phyloP scores from a whole-genome alignment of 2,888 invertebrate species.

The Ommatoiulus sabulosus region DNA sequence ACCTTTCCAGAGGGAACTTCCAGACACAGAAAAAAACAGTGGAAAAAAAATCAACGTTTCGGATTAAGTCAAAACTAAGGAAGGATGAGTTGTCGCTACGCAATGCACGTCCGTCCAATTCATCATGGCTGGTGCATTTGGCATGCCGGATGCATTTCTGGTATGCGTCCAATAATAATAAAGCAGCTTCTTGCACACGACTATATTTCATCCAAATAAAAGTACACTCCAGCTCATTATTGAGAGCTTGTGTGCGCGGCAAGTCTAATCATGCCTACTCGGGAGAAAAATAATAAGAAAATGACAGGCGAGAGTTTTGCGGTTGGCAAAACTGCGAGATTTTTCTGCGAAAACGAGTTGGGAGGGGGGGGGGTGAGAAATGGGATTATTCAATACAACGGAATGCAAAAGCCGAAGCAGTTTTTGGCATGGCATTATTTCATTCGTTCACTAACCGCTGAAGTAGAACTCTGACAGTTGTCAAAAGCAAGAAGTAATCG shows the following conservation, averaged over 20 bases:
- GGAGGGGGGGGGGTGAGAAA: too few species aligned
- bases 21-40: neutral
- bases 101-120: conserved; percentile 13
- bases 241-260: neutral
- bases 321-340: neutral
- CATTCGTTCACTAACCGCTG: neutral
- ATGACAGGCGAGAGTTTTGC: neutral
- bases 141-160: conserved; percentile 45
- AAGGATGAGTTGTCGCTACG: neutral
- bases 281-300: conserved; percentile 16
- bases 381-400: neutral
- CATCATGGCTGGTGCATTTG: conserved; percentile 3
- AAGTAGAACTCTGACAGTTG: neutral
- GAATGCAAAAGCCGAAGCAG: neutral
- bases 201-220: conserved; percentile 42
- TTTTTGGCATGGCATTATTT: neutral
- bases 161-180: conserved; percentile 48
- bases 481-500: neutral
- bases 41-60: neutral
- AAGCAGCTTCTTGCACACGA: conserved; percentile 29
- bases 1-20: neutral
- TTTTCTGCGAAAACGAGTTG: neutral
- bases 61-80: too few species aligned
- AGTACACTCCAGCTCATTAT: conserved; percentile 42
- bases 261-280: neutral